A percentile compares a stretch with the other conserved stretches of the same genome.
These are phyloP conservation scores for Pocillopora damicornis DNA, from an alignment of 64 coral and sea anemone species.

Conservation along the genomic window DNA sequence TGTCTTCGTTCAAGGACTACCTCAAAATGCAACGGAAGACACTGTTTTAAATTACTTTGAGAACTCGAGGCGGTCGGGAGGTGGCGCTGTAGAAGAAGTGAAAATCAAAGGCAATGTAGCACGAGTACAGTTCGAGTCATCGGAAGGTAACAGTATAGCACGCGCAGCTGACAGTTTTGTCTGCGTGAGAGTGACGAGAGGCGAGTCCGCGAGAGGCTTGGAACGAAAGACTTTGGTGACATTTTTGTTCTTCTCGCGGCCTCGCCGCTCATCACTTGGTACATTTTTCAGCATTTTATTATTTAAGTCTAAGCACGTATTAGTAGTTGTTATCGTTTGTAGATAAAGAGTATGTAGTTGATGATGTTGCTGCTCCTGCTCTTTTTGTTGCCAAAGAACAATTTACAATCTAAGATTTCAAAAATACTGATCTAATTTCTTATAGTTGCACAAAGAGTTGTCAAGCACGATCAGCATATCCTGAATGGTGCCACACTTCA, in stretches of 20 bases:
- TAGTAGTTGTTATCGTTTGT: too few species aligned
- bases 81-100: constrained; percentile 14
- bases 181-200: too few species aligned
- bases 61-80: constrained; percentile 40
- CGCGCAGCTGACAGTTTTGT: too few species aligned
- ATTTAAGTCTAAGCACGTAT: too few species aligned
- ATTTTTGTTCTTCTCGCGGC: too few species aligned
- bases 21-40: constrained; percentile 31
- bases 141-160: not conserved
- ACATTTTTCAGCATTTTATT: too few species aligned
- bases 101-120: constrained; percentile 1
- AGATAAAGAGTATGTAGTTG: too few species aligned
- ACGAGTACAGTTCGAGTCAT: constrained; percentile 7
- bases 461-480: not conserved
- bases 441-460: not conserved
- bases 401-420: not conserved
- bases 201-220: too few species aligned
- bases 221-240: too few species aligned
- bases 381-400: too few species aligned
- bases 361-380: too few species aligned
- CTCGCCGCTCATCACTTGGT: too few species aligned
- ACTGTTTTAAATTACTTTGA: constrained; percentile 39
- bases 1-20: constrained; percentile 9
- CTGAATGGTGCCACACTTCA: not conserved
- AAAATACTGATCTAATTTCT: not conserved